These are phyloP conservation scores for Limnephilus rhombicus DNA, from an alignment of 2,888 invertebrate species.

Conservation along the genomic window DNA sequence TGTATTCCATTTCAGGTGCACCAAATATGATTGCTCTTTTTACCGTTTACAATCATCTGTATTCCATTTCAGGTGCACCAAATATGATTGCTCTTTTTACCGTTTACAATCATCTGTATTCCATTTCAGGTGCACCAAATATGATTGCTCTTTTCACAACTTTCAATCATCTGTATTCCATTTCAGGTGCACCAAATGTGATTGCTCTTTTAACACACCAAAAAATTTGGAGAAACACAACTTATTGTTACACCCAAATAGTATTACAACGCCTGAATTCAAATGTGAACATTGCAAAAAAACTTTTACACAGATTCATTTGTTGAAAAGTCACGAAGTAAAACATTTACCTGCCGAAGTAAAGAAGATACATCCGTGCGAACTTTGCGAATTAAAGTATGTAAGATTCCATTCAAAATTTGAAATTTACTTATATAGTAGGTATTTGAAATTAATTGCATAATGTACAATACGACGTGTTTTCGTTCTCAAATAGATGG, in stretches of 20 bases:
- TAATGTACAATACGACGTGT: no score
- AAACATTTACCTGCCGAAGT: conserved; percentile 68
- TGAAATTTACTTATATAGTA: no score
- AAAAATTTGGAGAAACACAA: conserved; percentile 49
- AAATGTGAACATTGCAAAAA: conserved; percentile 57
- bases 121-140: no score
- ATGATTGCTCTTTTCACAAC: neutral
- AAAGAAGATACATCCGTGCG: conserved; percentile 67
- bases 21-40: conserved; percentile 29
- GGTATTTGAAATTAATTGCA: no score
- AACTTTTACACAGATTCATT: conserved; percentile 35
- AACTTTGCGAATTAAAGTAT: conserved; percentile 68
- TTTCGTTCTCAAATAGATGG: no score
- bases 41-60: neutral
- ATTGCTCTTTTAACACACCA: conserved; percentile 40
- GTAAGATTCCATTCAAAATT: neutral
- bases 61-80: no score
- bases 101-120: no score
- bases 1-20: conserved; percentile 41
- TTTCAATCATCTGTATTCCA: neutral
- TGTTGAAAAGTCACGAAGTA: conserved; percentile 67
- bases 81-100: conserved; percentile 16
- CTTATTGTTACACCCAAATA: conserved; percentile 48
- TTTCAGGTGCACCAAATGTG: conserved; percentile 53
- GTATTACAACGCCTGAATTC: conserved; percentile 35